These are phyloP conservation scores for Casuarius casuarius DNA, from an alignment of 2,113 vertebrate species.

Conservation along the genomic window DNA sequence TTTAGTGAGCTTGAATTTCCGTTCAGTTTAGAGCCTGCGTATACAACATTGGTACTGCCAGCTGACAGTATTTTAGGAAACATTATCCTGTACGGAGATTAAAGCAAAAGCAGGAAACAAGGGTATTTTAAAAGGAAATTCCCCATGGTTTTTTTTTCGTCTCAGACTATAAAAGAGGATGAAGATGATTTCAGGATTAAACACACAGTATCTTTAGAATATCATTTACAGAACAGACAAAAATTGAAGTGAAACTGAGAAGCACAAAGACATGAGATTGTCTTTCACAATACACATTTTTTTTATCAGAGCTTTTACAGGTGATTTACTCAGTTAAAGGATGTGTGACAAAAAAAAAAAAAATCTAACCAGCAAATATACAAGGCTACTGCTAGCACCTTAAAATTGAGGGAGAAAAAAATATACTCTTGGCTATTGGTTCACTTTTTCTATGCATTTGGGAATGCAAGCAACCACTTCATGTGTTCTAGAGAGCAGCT, in stretches of 20 bases:
- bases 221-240: background rate
- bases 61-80: slow-evolving; percentile 33
- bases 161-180: background rate
- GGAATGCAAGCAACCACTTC: background rate
- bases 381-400: background rate
- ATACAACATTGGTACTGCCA: background rate
- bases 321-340: background rate
- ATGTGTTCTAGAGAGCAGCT: background rate
- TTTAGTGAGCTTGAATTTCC: background rate
- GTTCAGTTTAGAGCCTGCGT: background rate
- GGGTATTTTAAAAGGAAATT: slow-evolving; percentile 55
- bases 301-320: background rate
- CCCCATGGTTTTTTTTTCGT: background rate
- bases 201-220: fast-evolving
- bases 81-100: background rate
- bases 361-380: background rate
- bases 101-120: slow-evolving; percentile 32
- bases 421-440: background rate
- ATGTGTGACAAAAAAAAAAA: background rate
- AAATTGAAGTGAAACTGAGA: background rate
- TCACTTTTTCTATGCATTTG: background rate
- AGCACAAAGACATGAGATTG: background rate
- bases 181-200: slow-evolving; percentile 2
- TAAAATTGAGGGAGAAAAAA: background rate
- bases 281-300: background rate